Evolutionary conservation across 2,113 vertebrate genomes (phyloP), one percentile per base, ranked within the genome.

Genomic region (Rallus limicola): DNA sequence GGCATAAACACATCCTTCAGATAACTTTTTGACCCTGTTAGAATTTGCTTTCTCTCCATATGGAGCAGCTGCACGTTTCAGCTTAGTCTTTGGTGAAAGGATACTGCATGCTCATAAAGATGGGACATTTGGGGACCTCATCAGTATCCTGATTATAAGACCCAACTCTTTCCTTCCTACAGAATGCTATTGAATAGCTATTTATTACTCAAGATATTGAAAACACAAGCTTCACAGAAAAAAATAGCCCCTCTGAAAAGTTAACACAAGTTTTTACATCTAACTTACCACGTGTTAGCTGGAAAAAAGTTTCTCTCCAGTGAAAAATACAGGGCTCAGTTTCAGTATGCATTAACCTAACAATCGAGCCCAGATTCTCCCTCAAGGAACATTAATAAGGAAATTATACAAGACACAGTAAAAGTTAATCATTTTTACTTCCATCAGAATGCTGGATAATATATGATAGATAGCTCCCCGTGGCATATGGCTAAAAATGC

Each of bases 391-490:
- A 83, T 50, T 58, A 86, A 70, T 82, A 92, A 78, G 68, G 86
- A 88, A 93, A 86, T 90, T 79, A 76, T 62, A 82, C 40, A 67
- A 71, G 86, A 78, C 52, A 62, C n/a, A 56, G 58, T 78, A 86
- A 86, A 85, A 92, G 92, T 79, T 82, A 92, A 92, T 92, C 56
- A 69, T 65, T 93, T 92, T 89, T 79, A 60, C 89, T 92, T 75
- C 65, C 62, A 65, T 86, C 77, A 60, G 65, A 74, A 70, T 17
- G 44, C 82, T 86, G 34, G 82, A 82, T 92, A 82, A 70, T 52
- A 29, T 9, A 26, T 26, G 29, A 86, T 71, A 46, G 56, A 93
- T 50, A 67, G 40, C 34, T 94, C 72, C 63, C 78, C 1, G 0
- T 29, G 50, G 78, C 24, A 1, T 52, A 46, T 24, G n/a, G 86